A percentile compares a stretch with the other conserved stretches of the same genome.
Evolutionary conservation across 2,113 vertebrate species (phyloP).

Genomic region (Calyptommatus sinebrachiatus): DNA sequence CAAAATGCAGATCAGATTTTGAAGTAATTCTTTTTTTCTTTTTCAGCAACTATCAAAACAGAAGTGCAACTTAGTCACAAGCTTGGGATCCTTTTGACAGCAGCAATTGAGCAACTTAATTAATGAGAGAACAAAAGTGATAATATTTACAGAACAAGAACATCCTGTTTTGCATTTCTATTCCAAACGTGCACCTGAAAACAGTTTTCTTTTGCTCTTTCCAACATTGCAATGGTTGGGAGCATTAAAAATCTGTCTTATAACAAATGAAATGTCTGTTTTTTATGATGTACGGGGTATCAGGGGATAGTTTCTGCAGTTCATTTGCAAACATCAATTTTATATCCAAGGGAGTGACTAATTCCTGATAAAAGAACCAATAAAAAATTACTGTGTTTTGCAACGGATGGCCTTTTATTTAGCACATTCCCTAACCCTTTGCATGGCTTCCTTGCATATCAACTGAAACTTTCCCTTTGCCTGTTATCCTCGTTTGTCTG

Average conservation of each 20-base stretch:
- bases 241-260: neutral
- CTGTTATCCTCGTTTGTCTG: constrained; percentile 54
- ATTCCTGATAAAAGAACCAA: constrained; percentile 86
- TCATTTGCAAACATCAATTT: constrained; percentile 82
- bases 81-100: constrained; percentile 85
- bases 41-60: constrained; percentile 65
- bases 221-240: constrained; percentile 29
- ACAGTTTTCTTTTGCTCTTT: constrained; percentile 23
- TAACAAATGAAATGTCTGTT: constrained; percentile 15
- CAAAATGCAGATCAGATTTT: neutral
- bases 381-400: constrained; percentile 84
- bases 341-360: constrained; percentile 85
- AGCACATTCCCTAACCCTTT: constrained; percentile 33
- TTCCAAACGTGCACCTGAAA: constrained; percentile 77
- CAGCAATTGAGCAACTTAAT: constrained; percentile 88
- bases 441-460: constrained; percentile 26
- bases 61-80: constrained; percentile 69
- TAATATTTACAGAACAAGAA: constrained; percentile 87
- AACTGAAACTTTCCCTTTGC: constrained; percentile 37
- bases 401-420: constrained; percentile 79
- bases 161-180: constrained; percentile 81
- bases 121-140: constrained; percentile 84
- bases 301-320: constrained; percentile 63
- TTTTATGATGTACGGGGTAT: constrained; percentile 33
- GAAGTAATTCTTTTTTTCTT: constrained; percentile 53